A percentile compares a stretch with the other conserved stretches of the same genome.
Evolutionary conservation across 2,797 vertebrate species (phyloP).

Genomic region (Choloepus didactylus): DNA sequence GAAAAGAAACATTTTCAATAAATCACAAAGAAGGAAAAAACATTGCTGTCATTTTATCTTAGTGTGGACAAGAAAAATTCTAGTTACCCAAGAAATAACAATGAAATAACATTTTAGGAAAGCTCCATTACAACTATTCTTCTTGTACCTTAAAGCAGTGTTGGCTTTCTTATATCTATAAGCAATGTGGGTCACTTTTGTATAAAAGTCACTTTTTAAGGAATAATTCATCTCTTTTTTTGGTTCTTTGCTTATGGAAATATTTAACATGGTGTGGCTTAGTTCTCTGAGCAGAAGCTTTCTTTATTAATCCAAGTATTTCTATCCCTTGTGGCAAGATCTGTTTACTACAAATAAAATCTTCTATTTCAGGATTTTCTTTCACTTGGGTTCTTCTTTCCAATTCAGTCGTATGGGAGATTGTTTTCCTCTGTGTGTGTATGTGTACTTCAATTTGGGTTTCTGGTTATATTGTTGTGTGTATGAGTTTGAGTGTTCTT

Average conservation of each 20-base stretch:
- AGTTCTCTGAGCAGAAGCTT: conserved; percentile 78
- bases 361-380: conserved; percentile 85
- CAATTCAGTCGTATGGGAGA: conserved; percentile 49
- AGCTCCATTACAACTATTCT: conserved; percentile 37
- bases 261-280: conserved; percentile 75
- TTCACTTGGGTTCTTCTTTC: conserved; percentile 72
- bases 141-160: conserved; percentile 6
- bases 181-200: background rate
- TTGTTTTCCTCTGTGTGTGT: background rate
- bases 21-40: conserved; percentile 54
- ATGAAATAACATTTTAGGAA: conserved; percentile 70
- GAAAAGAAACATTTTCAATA: conserved; percentile 18
- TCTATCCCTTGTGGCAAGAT: conserved; percentile 73
- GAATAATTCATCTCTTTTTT: conserved; percentile 68
- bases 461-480: background rate
- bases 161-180: background rate
- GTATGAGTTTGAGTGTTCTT: background rate
- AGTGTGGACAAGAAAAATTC: background rate
- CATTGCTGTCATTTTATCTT: conserved; percentile 46
- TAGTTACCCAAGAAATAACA: conserved; percentile 12
- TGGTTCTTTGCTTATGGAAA: conserved; percentile 78
- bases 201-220: conserved; percentile 48
- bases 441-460: background rate
- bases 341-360: conserved; percentile 84
- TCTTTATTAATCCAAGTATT: conserved; percentile 82